Evolutionary conservation across 2,888 invertebrate species (phyloP), one percentile per base, ranked within the genome.

Genomic region (Malachius bipustulatus): DNA sequence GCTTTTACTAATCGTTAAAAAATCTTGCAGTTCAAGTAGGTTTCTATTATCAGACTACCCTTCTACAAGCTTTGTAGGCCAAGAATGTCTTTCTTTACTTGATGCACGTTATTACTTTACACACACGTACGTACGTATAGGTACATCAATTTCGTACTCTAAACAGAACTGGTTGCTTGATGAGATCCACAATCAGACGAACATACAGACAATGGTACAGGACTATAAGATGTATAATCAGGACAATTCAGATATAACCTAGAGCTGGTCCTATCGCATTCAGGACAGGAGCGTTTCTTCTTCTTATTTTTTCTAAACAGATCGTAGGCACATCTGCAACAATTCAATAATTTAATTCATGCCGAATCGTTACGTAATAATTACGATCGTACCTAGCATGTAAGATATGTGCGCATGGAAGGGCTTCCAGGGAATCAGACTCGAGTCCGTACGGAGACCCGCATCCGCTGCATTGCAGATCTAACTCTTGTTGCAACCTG

Each of bases 341-440:
- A 38, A 32, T 32, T n/a, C 6, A 19, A n/a, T 8, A 19, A 6
- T 19, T 19, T 19, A 8, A 8, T 19, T 19, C n/a, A n/a, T n/a
- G n/a, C n/a, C n/a, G n/a, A n/a, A n/a, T n/a, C n/a, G n/a, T n/a
- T n/a, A n/a, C 38, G 38, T 30, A 30, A 30, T 38, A 32, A 34
- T 35, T 36, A 19, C 8, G 19, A 10, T 3, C 29, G 38, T 59
- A 83, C 84, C 82, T 78, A 28, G 83, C 78, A 54, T 89, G 89
- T 31, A 88, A 71, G 46, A 89, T 85, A 56, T 89, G 89, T 2
- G 85, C 79, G 63, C 89, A 90, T 2, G 87, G 84, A 45, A 89
- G 64, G 10, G 83, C 81, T 47, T 88, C 87, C 28, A 89, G 65
- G 10, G 75, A 74, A 49, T 78, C 77, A 1, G 77, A 74, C 46